A percentile compares a stretch with the other conserved stretches of the same genome.
phyloP scores from a whole-genome alignment of 2,888 invertebrate genomes.

The Stenoptilia bipunctidactyla region DNA sequence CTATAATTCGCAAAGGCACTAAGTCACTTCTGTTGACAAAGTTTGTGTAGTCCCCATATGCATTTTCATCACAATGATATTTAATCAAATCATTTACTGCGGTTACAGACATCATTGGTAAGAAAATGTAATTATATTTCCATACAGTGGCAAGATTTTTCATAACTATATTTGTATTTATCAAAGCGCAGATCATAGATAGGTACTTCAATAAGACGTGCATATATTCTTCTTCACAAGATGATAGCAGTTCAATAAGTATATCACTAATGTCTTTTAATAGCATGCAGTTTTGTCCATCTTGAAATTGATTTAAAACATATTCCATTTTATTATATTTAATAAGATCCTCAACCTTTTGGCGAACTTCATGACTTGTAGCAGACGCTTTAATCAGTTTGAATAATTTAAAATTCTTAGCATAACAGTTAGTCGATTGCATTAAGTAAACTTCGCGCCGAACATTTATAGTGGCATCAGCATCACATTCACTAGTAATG shows the following conservation, averaged over 20 bases:
- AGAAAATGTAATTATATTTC: constrained; percentile 59
- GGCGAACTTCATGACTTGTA: constrained; percentile 35
- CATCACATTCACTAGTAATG: background rate
- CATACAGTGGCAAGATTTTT: constrained; percentile 51
- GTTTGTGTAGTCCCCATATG: background rate
- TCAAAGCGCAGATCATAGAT: constrained; percentile 38
- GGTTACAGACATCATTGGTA: constrained; percentile 47
- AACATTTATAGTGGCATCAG: constrained; percentile 8
- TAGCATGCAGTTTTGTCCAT: constrained; percentile 36
- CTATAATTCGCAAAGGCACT: constrained; percentile 39
- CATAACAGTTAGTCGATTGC: constrained; percentile 30
- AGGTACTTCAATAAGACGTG: constrained; percentile 38
- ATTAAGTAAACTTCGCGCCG: constrained; percentile 33
- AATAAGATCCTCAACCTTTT: constrained; percentile 40
- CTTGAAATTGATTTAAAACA: constrained; percentile 33
- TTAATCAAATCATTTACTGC: constrained; percentile 45
- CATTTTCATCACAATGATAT: constrained; percentile 20
- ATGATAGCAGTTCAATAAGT: constrained; percentile 36
- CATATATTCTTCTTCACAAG: constrained; percentile 45
- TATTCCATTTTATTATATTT: constrained; percentile 18
- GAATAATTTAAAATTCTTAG: constrained; percentile 28
- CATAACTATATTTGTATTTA: constrained; percentile 39
- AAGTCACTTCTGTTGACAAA: constrained; percentile 36
- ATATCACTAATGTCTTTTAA: constrained; percentile 37
- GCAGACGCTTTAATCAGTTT: constrained; percentile 37